A percentile compares a stretch with the other conserved stretches of the same genome.
These are phyloP conservation scores for Heterochromis multidens DNA, from an alignment of 2,113 vertebrate genomes.

Conservation along the genomic window DNA sequence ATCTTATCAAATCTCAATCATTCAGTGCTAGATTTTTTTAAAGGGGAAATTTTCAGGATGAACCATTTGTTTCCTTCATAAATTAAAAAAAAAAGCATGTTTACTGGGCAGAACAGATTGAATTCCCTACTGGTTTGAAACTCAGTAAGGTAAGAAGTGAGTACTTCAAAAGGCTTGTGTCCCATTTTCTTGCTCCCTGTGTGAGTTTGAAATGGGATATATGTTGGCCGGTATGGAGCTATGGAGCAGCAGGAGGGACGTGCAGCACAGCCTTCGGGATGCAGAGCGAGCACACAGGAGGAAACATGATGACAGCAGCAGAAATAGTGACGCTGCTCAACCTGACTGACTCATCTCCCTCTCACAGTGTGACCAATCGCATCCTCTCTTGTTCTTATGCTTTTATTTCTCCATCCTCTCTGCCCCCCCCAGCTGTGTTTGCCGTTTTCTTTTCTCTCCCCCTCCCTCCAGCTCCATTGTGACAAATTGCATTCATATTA, in stretches of 20 bases:
- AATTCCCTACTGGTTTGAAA: not conserved
- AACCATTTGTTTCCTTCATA: not conserved
- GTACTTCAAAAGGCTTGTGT: not conserved
- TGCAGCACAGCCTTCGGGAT: not conserved
- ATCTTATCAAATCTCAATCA: not conserved
- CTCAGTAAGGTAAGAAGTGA: not conserved
- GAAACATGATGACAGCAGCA: constrained; percentile 30
- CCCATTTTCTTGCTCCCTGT: not conserved
- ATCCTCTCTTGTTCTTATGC: not conserved
- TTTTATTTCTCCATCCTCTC: not conserved
- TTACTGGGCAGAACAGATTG: not conserved
- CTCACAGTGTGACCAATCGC: not conserved
- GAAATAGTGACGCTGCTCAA: not conserved
- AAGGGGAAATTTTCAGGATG: not conserved
- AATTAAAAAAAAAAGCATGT: not conserved
- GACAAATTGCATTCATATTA: constrained; percentile 17
- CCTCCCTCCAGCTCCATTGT: not conserved
- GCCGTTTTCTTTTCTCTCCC: not conserved
- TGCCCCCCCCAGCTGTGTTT: not conserved
- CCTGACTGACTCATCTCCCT: constrained; percentile 1
- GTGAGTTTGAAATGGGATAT: not conserved
- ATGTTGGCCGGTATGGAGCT: not conserved
- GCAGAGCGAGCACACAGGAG: not conserved
- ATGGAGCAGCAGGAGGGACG: not conserved
- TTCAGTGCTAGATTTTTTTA: not conserved